phyloP scores from a whole-genome alignment of 1,140 invertebrate genomes.

The Drosophila pandora region DNA sequence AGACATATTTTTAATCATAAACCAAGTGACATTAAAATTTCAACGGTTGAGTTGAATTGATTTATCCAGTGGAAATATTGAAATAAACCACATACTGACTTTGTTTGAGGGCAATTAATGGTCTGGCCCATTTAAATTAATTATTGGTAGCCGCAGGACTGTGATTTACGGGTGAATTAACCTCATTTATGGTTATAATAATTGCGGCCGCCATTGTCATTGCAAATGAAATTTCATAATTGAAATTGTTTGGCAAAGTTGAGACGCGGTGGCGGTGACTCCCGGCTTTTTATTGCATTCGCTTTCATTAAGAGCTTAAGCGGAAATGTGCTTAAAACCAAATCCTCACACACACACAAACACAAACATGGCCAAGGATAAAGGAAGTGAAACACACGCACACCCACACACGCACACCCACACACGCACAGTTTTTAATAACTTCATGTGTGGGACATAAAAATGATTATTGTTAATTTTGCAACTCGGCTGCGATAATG shows the following conservation, averaged over 20 bases:
- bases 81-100: conserved; percentile 2
- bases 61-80: not conserved
- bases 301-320: conserved; percentile 63
- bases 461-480: conserved; percentile 74
- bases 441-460: conserved; percentile 58
- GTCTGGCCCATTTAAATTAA: conserved; percentile 12
- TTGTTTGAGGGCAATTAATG: conserved; percentile 25
- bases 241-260: conserved; percentile 24
- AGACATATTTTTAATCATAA: too few relatives aligned
- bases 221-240: conserved; percentile 55
- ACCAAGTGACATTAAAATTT: not conserved
- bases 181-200: conserved; percentile 21
- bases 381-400: not conserved
- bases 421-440: conserved; percentile 57
- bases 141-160: conserved; percentile 26
- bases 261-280: not conserved
- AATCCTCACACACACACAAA: conserved; percentile 5
- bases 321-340: conserved; percentile 49
- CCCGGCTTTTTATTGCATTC: conserved; percentile 29
- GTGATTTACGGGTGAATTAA: conserved; percentile 22
- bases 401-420: conserved; percentile 11
- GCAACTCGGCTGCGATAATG: conserved; percentile 39
- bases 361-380: conserved; percentile 9
- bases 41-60: not conserved
- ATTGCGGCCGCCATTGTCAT: conserved; percentile 23